A percentile compares a stretch with the other conserved stretches of the same genome.
These are phyloP conservation scores for Neodiprion fabricii DNA, from an alignment of 1,140 invertebrate species.

Conservation along the genomic window DNA sequence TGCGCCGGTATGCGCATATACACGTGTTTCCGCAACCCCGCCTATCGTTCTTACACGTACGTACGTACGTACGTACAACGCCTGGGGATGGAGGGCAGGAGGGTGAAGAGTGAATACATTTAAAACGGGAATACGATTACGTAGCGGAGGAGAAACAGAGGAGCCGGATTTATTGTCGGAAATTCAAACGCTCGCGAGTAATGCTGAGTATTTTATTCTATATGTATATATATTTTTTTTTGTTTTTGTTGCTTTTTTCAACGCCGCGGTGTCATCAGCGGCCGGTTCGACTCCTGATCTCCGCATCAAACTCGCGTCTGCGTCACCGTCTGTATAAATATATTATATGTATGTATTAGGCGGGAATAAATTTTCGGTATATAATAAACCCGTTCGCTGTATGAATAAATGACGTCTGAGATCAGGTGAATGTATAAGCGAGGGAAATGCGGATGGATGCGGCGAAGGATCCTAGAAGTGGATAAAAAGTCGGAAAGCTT, in stretches of 20 bases:
- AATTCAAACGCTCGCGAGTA: constrained; percentile 45
- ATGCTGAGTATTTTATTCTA: neutral
- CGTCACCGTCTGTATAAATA: too few relatives aligned
- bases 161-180: constrained; percentile 55
- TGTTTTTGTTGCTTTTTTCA: neutral
- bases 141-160: constrained; percentile 13
- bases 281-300: neutral
- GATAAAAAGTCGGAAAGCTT: constrained; percentile 22
- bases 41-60: neutral
- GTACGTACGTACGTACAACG: neutral
- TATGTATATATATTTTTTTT: neutral
- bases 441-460: too few relatives aligned
- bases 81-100: neutral
- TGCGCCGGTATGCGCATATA: neutral
- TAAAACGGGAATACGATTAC: constrained; percentile 58
- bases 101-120: constrained; percentile 53
- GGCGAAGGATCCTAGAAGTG: constrained; percentile 18
- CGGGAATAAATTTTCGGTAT: neutral
- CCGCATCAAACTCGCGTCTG: too few relatives aligned
- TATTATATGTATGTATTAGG: too few relatives aligned
- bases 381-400: neutral
- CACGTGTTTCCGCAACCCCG: neutral
- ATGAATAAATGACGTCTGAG: constrained; percentile 3
- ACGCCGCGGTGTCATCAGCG: neutral
- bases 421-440: neutral